Evolutionary conservation across 2,797 vertebrate genomes (phyloP).

Genomic region (Brachyrhaphis roseni): DNA sequence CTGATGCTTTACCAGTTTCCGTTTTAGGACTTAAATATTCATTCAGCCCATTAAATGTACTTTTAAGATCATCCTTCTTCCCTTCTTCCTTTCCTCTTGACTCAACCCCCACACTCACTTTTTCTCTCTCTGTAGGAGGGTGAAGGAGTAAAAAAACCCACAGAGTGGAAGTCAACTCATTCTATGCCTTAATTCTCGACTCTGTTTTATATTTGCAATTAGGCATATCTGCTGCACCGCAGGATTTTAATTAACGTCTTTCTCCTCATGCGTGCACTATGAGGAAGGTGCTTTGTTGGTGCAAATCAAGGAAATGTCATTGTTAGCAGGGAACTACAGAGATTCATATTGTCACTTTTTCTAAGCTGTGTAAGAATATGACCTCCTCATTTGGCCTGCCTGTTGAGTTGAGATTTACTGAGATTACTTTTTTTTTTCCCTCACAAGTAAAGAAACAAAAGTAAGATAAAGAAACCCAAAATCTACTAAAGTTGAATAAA

Average conservation of each 20-base stretch:
- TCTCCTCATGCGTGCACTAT: conserved; percentile 39
- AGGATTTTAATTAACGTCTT: conserved; percentile 80
- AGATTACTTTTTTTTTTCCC: conserved; percentile 33
- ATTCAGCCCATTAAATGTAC: conserved; percentile 57
- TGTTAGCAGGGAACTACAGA: conserved; percentile 54
- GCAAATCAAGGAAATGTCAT: conserved; percentile 70
- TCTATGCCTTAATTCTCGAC: conserved; percentile 67
- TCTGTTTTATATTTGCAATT: conserved; percentile 73
- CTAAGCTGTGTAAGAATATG: conserved; percentile 22
- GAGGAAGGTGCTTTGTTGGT: conserved; percentile 54
- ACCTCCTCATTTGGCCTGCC: conserved; percentile 33
- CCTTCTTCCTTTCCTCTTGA: conserved; percentile 28
- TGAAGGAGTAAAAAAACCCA: conserved; percentile 46
- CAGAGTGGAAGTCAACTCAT: conserved; percentile 67
- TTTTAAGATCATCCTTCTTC: conserved; percentile 37
- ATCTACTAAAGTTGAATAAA: neutral
- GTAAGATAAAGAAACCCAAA: neutral
- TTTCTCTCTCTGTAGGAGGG: conserved; percentile 38
- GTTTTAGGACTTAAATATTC: conserved; percentile 58
- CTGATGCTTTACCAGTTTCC: conserved; percentile 33
- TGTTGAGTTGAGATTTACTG: conserved; percentile 23
- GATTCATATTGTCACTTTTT: conserved; percentile 33
- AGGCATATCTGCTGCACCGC: conserved; percentile 74
- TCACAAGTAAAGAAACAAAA: neutral
- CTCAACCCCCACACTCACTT: conserved; percentile 12